A percentile compares a stretch with the other conserved stretches of the same genome.
Conservation (phyloP, 2,888 invertebrate species). For the Lissonota sp. region DNA sequence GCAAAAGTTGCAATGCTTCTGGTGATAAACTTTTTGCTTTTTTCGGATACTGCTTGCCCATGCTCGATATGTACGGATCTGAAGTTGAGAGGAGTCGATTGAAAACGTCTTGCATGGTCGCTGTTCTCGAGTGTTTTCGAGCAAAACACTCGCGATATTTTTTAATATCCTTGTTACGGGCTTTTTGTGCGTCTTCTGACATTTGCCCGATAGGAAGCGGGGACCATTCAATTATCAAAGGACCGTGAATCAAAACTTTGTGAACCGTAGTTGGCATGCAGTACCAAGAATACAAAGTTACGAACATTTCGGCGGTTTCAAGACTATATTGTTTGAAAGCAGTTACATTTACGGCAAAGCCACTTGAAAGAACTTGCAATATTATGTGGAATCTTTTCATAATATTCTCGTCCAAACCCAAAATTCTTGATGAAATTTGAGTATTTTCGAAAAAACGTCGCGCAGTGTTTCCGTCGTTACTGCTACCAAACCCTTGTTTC, state of each 20-base stretch:
- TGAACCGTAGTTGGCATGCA: not conserved
- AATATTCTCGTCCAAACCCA: slow-evolving; percentile 18
- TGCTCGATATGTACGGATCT: slow-evolving; percentile 48
- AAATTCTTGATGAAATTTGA: not conserved
- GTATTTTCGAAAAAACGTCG: not conserved
- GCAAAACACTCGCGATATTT: slow-evolving; percentile 10
- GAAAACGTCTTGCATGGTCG: slow-evolving; percentile 42
- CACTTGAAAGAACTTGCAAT: slow-evolving; percentile 46
- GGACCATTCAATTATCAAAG: slow-evolving; percentile 1
- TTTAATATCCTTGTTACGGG: slow-evolving; percentile 44
- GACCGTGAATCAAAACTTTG: slow-evolving; percentile 3
- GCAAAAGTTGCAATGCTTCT: slow-evolving; percentile 52
- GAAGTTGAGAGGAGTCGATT: slow-evolving; percentile 32
- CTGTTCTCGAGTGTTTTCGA: slow-evolving; percentile 39
- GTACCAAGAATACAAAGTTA: slow-evolving; percentile 1
- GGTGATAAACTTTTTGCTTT: slow-evolving; percentile 42
- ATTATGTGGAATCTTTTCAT: slow-evolving; percentile 44
- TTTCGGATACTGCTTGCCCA: slow-evolving; percentile 33
- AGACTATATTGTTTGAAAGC: slow-evolving; percentile 35
- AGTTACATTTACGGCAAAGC: slow-evolving; percentile 44
- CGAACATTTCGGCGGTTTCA: slow-evolving; percentile 44
- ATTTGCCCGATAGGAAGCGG: slow-evolving; percentile 7
- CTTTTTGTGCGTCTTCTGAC: not conserved
- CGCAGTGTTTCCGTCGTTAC: not conserved
- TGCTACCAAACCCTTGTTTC: not conserved